Evolutionary conservation across 2,888 invertebrate genomes (phyloP), one percentile per base, ranked within the genome.

Genomic region (Drosophila subsilvestris): DNA sequence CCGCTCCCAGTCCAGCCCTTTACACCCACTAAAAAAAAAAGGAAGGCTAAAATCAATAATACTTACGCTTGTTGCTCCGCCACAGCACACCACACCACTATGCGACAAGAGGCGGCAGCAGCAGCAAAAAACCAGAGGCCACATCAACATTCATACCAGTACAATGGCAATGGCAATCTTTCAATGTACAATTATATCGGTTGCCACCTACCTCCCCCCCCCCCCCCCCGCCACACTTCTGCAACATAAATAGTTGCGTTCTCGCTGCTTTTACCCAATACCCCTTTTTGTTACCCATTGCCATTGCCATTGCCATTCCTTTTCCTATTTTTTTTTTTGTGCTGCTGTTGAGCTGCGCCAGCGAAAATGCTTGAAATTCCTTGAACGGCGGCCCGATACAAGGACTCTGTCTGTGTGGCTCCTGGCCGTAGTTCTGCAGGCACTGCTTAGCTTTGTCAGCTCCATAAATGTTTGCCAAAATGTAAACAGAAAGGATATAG

Each of bases 21-120:
- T 3, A 22, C 29, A 20, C 37, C 29, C 25, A 12, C 48, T 57
- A 42, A 37, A 51, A 48, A 56, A 58, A 47, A 71, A 82, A 57
- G 83, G 78, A 82, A 83, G 86, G 80, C 86, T 88, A 81, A 90
- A 90, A 90, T 90, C 90, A 89, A 90, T 90, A 89, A 88, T 89
- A 22, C 22, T 22, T 3, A 76, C 71, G 87, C 88, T 88, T 89
- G 88, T 89, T 90, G 91, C 90, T 86, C 74, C 59, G 37, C 37
- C 37, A 37, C 37, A n/a, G n/a, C n/a, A 7, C 37, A 37, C 37
- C 7, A 7, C n/a, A 7, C 37, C 37, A n/a, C 14, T 14, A 6
- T 14, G 32, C 32, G 4, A 12, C 12, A 37, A 37, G 37, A 0
- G 7, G n/a, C 14, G 14, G 37, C 37, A 48, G 57, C 69, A 47